Evolutionary conservation across 2,888 invertebrate genomes (phyloP).

Genomic region (Drosophila mettleri): DNA sequence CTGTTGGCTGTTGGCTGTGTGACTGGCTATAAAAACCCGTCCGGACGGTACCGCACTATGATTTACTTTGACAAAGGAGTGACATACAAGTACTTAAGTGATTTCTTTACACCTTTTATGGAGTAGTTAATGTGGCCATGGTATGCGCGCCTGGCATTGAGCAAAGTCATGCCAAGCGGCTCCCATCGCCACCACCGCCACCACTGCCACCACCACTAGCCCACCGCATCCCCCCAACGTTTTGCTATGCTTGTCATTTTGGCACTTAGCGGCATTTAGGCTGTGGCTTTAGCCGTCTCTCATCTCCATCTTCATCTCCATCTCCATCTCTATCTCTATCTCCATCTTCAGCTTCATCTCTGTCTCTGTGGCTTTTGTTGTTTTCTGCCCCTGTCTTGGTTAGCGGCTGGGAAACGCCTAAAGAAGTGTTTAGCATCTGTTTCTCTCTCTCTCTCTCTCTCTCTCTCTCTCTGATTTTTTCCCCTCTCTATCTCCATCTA

Average conservation of each 20-base stretch:
- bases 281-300: conserved; percentile 41
- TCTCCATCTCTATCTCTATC: conserved; percentile 11
- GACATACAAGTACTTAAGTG: conserved; percentile 81
- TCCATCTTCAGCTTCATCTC: neutral
- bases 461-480: conserved; percentile 35
- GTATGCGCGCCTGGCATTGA: conserved; percentile 74
- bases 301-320: conserved; percentile 13
- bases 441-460: neutral
- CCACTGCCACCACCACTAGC: conserved; percentile 26
- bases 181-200: conserved; percentile 7
- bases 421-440: conserved; percentile 27
- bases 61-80: conserved; percentile 81
- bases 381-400: conserved; percentile 28
- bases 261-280: conserved; percentile 78
- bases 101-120: conserved; percentile 81
- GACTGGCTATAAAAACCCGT: conserved; percentile 60
- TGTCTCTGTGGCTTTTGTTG: conserved; percentile 51
- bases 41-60: conserved; percentile 65
- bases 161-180: conserved; percentile 66
- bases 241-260: conserved; percentile 70
- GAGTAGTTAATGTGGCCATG: conserved; percentile 79
- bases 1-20: conserved; percentile 21
- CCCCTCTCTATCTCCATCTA: conserved; percentile 12
- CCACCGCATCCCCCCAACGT: conserved; percentile 47
- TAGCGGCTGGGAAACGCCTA: conserved; percentile 53